Conservation (phyloP, 2,888 invertebrate genomes). For the Magallana nippona region DNA sequence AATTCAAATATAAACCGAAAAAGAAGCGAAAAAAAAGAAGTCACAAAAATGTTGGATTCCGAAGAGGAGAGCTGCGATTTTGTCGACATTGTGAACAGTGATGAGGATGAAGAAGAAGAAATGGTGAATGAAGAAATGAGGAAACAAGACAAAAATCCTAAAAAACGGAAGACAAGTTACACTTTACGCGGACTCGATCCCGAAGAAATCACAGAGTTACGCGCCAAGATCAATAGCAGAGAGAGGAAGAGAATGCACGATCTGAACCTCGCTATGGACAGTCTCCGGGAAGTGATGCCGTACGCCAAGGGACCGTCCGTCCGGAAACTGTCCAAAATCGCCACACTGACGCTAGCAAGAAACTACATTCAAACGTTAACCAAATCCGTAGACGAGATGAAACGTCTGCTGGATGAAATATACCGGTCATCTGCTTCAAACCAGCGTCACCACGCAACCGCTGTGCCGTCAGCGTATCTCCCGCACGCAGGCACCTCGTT, state of each 20-base stretch:
- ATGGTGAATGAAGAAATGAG: constrained; percentile 36
- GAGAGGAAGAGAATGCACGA: constrained; percentile 80
- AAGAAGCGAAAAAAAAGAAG: background rate
- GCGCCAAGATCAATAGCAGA: constrained; percentile 77
- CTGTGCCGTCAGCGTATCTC: background rate
- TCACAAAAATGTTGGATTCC: constrained; percentile 37
- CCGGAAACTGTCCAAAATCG: constrained; percentile 72
- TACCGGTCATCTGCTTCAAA: constrained; percentile 53
- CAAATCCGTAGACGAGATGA: constrained; percentile 70
- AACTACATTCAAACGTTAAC: constrained; percentile 71
- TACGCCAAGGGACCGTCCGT: constrained; percentile 70
- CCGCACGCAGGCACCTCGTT: background rate
- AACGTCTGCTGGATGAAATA: constrained; percentile 64
- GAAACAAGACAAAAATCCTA: background rate
- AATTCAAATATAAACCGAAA: background rate
- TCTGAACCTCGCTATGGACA: constrained; percentile 77
- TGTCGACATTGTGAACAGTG: constrained; percentile 43
- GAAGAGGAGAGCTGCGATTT: constrained; percentile 42
- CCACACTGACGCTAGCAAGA: constrained; percentile 69
- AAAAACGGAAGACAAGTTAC: constrained; percentile 41
- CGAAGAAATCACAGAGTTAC: constrained; percentile 57
- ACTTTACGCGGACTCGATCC: constrained; percentile 82
- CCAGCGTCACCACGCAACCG: background rate
- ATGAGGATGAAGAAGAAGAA: constrained; percentile 45
- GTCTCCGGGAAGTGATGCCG: constrained; percentile 74